Evolutionary conservation across 2,113 vertebrate species (phyloP).

Genomic region (Muscicapa adusta): DNA sequence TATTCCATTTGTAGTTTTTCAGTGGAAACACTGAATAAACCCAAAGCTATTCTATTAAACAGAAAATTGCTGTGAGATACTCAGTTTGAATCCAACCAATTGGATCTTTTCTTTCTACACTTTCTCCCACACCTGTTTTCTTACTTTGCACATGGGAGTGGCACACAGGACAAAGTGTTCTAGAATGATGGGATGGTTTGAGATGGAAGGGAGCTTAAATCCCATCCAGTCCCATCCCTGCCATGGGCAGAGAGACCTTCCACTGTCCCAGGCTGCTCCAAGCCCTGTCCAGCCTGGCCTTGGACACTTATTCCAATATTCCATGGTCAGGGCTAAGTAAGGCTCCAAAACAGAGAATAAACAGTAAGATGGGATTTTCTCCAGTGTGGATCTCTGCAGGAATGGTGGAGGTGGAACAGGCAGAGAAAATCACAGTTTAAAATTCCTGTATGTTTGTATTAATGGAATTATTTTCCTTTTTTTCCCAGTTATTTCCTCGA

Average conservation of each 20-base stretch:
- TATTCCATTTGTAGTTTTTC: background rate
- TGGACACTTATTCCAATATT: background rate
- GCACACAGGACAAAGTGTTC: background rate
- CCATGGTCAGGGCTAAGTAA: background rate
- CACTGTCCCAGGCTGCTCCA: background rate
- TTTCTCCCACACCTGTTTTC: background rate
- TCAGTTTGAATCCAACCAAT: background rate
- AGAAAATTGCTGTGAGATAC: background rate
- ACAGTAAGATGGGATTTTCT: background rate
- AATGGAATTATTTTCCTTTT: background rate
- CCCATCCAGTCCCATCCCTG: background rate
- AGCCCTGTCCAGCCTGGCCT: background rate
- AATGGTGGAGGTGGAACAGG: background rate
- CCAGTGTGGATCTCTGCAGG: background rate
- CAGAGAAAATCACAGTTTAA: background rate
- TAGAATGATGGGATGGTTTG: background rate
- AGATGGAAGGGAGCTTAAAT: background rate
- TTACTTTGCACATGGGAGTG: accelerated
- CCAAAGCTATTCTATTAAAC: background rate
- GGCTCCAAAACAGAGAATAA: background rate
- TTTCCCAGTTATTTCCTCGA: conserved; percentile 86
- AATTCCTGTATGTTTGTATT: background rate
- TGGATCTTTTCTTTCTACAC: background rate
- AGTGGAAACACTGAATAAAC: background rate
- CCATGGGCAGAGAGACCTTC: background rate